These are phyloP conservation scores for Gyrodactylus bullatarudis DNA, from an alignment of 1,140 invertebrate genomes.

Conservation along the genomic window DNA sequence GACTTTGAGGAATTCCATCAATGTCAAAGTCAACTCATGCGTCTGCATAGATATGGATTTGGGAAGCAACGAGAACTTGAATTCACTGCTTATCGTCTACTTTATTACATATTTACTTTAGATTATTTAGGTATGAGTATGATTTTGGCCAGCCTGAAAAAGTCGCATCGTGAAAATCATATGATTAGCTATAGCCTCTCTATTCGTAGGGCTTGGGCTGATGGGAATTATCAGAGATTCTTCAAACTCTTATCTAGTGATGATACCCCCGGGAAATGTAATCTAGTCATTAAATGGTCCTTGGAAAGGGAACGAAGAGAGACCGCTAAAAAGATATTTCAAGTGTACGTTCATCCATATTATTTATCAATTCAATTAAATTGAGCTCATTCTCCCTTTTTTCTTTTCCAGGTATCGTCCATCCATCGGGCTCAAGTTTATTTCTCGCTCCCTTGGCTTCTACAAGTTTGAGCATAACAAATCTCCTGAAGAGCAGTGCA, in stretches of 20 bases:
- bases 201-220: slow-evolving; percentile 52
- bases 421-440: too few species aligned
- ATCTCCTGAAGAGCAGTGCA: too few species aligned
- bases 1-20: slow-evolving; percentile 97
- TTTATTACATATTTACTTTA: slow-evolving; percentile 81
- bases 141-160: slow-evolving; percentile 39
- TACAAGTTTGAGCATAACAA: too few species aligned
- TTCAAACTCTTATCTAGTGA: slow-evolving; percentile 42
- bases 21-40: slow-evolving; percentile 77
- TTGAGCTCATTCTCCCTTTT: too few species aligned
- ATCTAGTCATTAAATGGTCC: slow-evolving; percentile 85
- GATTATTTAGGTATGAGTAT: slow-evolving; percentile 44
- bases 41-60: slow-evolving; percentile 29
- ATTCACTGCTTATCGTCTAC: slow-evolving; percentile 64
- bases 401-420: too few species aligned
- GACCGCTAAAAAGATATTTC: slow-evolving; percentile 58
- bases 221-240: slow-evolving; percentile 56
- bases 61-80: slow-evolving; percentile 39
- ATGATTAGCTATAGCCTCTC: slow-evolving; percentile 50
- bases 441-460: too few species aligned
- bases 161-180: slow-evolving; percentile 40
- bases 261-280: slow-evolving; percentile 56
- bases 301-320: slow-evolving; percentile 52
- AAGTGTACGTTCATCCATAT: slow-evolving; percentile 60
- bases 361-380: too few species aligned